Evolutionary conservation across 2,113 vertebrate genomes (phyloP), one percentile per base, ranked within the genome.

Genomic region (Rhombomys opimus): DNA sequence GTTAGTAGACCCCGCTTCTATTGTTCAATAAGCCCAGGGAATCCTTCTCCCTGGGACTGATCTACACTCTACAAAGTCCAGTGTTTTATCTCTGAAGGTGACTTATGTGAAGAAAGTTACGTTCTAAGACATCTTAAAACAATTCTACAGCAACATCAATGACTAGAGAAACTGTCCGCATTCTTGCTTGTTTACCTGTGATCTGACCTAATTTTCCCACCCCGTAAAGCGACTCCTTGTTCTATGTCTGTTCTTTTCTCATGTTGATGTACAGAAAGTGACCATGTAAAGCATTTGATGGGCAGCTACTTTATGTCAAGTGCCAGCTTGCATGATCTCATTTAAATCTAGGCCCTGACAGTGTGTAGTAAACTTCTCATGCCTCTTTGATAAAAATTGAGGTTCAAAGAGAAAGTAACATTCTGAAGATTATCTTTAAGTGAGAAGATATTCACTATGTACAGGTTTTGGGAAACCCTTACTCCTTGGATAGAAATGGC

Each of bases 141-240:
- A 73, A 63, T 81, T 93, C 23, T 91, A 38, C 50, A 57, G 25
- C 1, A 65, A 46, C 30, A 50, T 46, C 4, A 80, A 77, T 85
- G 77, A 41, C 27, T 76, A 17, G 25, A 67, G 87, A 94, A 65
- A n/a, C 59, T 65, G 11, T 70, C 41, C 46, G 68, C 30, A 25
- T 35, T 92, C n/a, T 90, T 88, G 3, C 61, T 94, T 75, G 84
- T 38, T 70, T 78, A 76, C 76, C 94, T 20, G 76, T 50, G 61
- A 88, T 50, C 67, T 73, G 22, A 86, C 82, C 1, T 41, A 54
- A 18, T n/a, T 70, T 46, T 92, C 23, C 27, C 32, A 90, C 5
- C 57, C 61, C 5, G 10, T 0, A 38, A 76, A 76, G 35, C 23
- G 11, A 17, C 38, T 41, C 15, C 23, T 59, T 86, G 5, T 90